phyloP scores from a whole-genome alignment of 1,140 invertebrate species.

The Drosophila persimilis region DNA sequence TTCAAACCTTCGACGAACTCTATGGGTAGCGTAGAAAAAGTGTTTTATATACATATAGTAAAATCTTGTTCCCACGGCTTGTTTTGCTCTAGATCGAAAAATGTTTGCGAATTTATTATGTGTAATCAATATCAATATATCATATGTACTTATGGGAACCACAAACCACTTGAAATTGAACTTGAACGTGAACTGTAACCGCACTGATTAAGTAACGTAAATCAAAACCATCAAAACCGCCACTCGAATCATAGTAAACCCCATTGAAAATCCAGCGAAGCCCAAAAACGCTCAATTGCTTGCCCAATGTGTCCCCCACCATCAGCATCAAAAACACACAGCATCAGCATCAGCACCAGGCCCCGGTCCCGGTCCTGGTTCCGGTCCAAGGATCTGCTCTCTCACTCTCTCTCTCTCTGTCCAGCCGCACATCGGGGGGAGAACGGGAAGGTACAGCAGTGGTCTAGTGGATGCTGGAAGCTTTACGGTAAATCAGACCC shows the following conservation, averaged over 20 bases:
- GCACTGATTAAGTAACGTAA: constrained; percentile 21
- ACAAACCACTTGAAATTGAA: constrained; percentile 7
- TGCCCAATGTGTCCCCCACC: constrained; percentile 22
- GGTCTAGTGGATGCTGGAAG: constrained; percentile 40
- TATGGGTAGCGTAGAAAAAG: too few relatives aligned
- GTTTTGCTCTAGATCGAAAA: constrained; percentile 22
- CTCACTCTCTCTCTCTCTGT: neutral
- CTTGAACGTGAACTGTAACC: constrained; percentile 2
- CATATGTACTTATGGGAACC: constrained; percentile 22
- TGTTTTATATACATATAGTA: constrained; percentile 8
- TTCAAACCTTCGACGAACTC: too few relatives aligned
- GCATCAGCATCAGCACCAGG: constrained; percentile 32
- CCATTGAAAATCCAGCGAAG: constrained; percentile 41
- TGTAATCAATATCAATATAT: constrained; percentile 17
- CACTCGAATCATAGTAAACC: constrained; percentile 32
- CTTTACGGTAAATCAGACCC: constrained; percentile 64
- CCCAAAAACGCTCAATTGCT: constrained; percentile 16
- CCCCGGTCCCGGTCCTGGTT: neutral
- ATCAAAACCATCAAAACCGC: constrained; percentile 22
- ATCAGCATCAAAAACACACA: constrained; percentile 5
- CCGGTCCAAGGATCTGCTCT: constrained; percentile 29
- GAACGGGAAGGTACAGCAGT: constrained; percentile 15
- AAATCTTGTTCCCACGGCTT: constrained; percentile 18
- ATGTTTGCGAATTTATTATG: constrained; percentile 43
- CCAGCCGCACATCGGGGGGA: constrained; percentile 22